phyloP scores from a whole-genome alignment of 2,888 invertebrate genomes.

The Aporophyla nigra region DNA sequence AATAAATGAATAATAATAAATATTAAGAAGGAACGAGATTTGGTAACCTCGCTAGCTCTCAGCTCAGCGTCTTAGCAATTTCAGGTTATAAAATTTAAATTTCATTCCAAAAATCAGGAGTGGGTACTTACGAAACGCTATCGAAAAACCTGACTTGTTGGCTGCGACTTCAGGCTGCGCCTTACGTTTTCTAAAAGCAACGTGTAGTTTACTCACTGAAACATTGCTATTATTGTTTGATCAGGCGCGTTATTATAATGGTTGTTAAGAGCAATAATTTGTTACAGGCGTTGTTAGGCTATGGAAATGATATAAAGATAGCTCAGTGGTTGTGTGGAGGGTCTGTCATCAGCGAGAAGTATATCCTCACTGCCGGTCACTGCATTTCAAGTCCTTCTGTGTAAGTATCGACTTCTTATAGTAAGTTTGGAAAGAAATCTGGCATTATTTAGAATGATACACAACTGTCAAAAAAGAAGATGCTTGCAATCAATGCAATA shows the following conservation, averaged over 20 bases:
- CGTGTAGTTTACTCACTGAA: not conserved
- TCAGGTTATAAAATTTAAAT: not conserved
- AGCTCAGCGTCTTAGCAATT: not conserved
- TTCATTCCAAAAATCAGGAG: too few species aligned
- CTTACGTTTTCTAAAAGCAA: not conserved
- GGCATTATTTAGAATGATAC: not conserved
- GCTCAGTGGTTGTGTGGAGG: constrained; percentile 58
- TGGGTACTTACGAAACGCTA: too few species aligned
- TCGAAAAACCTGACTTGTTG: not conserved
- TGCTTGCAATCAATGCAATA: too few species aligned
- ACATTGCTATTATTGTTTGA: constrained; percentile 5
- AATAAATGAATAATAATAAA: too few species aligned
- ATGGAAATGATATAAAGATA: constrained; percentile 16
- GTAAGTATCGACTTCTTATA: constrained; percentile 40
- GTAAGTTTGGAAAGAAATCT: not conserved
- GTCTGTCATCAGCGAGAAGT: constrained; percentile 48
- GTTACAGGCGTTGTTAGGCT: constrained; percentile 42
- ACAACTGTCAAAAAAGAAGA: not conserved
- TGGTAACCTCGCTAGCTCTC: not conserved
- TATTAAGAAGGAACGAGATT: not conserved
- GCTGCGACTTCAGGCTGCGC: not conserved
- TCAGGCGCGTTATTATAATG: not conserved
- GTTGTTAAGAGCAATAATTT: not conserved
- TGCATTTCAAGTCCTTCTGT: constrained; percentile 28
- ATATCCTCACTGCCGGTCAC: constrained; percentile 18